These are phyloP conservation scores for Phymastichus coffea DNA, from an alignment of 1,140 invertebrate genomes.

Conservation along the genomic window DNA sequence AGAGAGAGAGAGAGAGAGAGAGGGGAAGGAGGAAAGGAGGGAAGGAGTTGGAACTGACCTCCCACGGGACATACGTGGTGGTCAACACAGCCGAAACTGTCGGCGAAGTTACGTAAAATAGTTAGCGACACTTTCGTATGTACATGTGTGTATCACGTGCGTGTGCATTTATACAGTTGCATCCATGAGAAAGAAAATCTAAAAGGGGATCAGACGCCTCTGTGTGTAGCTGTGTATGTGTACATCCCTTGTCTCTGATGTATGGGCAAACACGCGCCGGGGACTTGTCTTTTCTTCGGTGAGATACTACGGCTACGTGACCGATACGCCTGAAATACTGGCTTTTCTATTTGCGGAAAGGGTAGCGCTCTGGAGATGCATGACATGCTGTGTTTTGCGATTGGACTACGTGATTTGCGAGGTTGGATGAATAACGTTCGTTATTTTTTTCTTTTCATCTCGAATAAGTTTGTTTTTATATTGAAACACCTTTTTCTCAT, in stretches of 20 bases:
- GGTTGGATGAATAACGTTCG: too few species aligned
- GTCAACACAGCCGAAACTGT: slow-evolving; percentile 58
- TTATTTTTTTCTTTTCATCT: too few species aligned
- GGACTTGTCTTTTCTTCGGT: slow-evolving; percentile 39
- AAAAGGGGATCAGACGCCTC: slow-evolving; percentile 11
- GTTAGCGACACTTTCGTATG: slow-evolving; percentile 54
- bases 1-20: not conserved
- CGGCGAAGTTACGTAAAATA: slow-evolving; percentile 59
- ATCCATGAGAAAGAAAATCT: not conserved
- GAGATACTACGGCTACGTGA: slow-evolving; percentile 52
- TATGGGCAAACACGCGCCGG: slow-evolving; percentile 36
- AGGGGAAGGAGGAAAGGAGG: not conserved
- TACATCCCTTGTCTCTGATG: slow-evolving; percentile 51
- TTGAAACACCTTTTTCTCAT: too few species aligned
- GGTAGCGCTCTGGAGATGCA: too few species aligned
- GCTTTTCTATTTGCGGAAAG: too few species aligned
- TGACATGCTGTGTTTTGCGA: too few species aligned
- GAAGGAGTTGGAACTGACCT: slow-evolving; percentile 14
- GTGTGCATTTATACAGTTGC: not conserved
- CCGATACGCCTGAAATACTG: too few species aligned
- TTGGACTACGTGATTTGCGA: too few species aligned
- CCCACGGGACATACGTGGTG: slow-evolving; percentile 50
- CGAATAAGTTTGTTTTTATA: too few species aligned
- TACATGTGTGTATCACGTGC: not conserved
- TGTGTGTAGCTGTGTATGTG: slow-evolving; percentile 37